A percentile compares a stretch with the other conserved stretches of the same genome.
These are phyloP conservation scores for Tangara arthus DNA, from an alignment of 2,797 vertebrate species.

Conservation along the genomic window DNA sequence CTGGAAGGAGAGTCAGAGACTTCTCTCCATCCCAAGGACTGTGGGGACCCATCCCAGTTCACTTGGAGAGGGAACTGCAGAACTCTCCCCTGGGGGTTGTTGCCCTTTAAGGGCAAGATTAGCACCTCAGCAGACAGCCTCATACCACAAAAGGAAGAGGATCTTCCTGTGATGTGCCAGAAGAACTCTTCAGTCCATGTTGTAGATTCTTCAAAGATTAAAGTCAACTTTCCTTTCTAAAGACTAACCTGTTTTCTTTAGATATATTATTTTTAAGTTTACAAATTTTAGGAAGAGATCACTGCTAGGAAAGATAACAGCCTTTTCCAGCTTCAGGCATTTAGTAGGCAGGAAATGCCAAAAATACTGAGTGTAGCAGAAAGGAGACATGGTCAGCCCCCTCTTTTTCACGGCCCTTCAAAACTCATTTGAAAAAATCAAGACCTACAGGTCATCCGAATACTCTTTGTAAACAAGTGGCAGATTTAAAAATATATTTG, in stretches of 20 bases:
- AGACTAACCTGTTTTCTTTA: background rate
- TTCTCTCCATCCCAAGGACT: background rate
- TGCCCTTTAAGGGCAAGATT: background rate
- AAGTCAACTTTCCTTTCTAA: background rate
- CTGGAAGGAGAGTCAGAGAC: background rate
- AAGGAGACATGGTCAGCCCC: background rate
- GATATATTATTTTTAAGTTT: background rate
- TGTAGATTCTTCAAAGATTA: background rate
- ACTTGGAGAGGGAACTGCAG: background rate
- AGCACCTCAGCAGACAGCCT: background rate
- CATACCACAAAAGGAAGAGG: background rate
- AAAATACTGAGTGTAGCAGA: background rate
- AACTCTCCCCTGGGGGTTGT: background rate
- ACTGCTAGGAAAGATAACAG: background rate
- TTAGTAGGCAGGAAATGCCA: background rate
- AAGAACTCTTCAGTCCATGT: background rate
- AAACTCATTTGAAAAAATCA: background rate
- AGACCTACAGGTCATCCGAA: background rate
- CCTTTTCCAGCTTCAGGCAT: background rate
- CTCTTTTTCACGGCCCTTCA: background rate
- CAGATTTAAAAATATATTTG: background rate
- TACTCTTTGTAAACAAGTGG: background rate
- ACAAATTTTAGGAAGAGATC: background rate
- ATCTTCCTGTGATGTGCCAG: background rate
- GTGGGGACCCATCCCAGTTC: background rate